A percentile compares a stretch with the other conserved stretches of the same genome.
These are phyloP conservation scores for Campoplex nolae DNA, from an alignment of 2,888 invertebrate genomes.

Conservation along the genomic window DNA sequence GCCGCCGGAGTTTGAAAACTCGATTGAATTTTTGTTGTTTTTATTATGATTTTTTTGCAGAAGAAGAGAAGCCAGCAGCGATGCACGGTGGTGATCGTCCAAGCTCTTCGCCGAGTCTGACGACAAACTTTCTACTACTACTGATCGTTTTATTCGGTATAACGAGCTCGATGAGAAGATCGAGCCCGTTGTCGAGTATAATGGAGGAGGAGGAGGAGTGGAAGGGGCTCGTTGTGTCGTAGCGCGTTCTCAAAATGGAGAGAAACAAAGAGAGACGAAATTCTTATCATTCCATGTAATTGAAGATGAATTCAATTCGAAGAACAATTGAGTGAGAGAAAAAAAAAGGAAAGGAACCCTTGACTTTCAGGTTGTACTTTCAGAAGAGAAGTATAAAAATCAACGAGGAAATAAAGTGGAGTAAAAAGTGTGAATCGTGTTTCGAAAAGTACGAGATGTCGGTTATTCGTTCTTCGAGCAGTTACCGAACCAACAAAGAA, in stretches of 20 bases:
- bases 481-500: not conserved
- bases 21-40: not conserved
- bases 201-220: not conserved
- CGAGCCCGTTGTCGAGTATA: not conserved
- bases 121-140: constrained; percentile 69
- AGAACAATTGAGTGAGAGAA: not conserved
- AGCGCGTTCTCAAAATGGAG: not conserved
- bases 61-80: constrained; percentile 55
- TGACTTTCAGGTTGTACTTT: not conserved
- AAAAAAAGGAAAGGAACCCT: not conserved
- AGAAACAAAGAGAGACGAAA: not conserved
- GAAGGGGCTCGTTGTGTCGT: not conserved
- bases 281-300: not conserved
- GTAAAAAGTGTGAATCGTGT: not conserved
- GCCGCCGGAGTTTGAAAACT: not conserved
- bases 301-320: constrained; percentile 1
- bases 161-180: constrained; percentile 43
- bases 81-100: constrained; percentile 75
- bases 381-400: not conserved
- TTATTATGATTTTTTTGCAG: constrained; percentile 22
- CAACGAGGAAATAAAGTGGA: not conserved
- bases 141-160: constrained; percentile 47
- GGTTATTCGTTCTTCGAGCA: not conserved
- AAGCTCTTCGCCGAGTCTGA: constrained; percentile 69
- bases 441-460: not conserved